Percentiles rank a stretch among this genome's conserved stretches.
Evolutionary conservation across 2,888 invertebrate genomes (phyloP).

Genomic region (Criorhina ranunculi): DNA sequence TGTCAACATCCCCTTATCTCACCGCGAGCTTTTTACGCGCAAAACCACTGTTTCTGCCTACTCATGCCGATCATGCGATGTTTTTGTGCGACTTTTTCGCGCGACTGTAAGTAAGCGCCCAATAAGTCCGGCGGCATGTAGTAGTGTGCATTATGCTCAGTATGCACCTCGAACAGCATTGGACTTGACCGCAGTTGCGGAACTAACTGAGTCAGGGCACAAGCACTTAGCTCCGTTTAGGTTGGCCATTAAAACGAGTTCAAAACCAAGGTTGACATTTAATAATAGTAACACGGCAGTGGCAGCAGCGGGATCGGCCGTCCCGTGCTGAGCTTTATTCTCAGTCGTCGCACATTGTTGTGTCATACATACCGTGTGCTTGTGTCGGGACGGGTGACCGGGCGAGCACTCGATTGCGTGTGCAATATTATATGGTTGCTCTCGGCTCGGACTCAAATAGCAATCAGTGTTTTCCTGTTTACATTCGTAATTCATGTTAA

Average conservation of each 20-base stretch:
- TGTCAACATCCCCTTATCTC: slow-evolving; percentile 15
- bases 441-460: slow-evolving; percentile 31
- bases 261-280: slow-evolving; percentile 77
- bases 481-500: slow-evolving; percentile 48
- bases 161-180: slow-evolving; percentile 73
- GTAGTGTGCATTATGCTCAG: slow-evolving; percentile 72
- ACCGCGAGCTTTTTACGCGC: slow-evolving; percentile 23
- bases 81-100: slow-evolving; percentile 31
- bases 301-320: slow-evolving; percentile 25
- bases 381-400: not conserved
- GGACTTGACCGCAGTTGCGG: slow-evolving; percentile 77
- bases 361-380: slow-evolving; percentile 51
- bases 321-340: slow-evolving; percentile 43
- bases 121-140: slow-evolving; percentile 37
- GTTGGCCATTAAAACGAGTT: slow-evolving; percentile 73
- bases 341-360: slow-evolving; percentile 48
- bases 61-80: slow-evolving; percentile 31
- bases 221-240: slow-evolving; percentile 76
- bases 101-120: slow-evolving; percentile 17
- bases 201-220: slow-evolving; percentile 76
- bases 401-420: slow-evolving; percentile 55
- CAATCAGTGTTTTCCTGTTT: slow-evolving; percentile 55
- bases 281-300: slow-evolving; percentile 41
- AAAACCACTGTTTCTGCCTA: slow-evolving; percentile 44
- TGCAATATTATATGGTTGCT: slow-evolving; percentile 42